Evolutionary conservation across 1,140 invertebrate genomes (phyloP).

Genomic region (Sitobion miscanthi): DNA sequence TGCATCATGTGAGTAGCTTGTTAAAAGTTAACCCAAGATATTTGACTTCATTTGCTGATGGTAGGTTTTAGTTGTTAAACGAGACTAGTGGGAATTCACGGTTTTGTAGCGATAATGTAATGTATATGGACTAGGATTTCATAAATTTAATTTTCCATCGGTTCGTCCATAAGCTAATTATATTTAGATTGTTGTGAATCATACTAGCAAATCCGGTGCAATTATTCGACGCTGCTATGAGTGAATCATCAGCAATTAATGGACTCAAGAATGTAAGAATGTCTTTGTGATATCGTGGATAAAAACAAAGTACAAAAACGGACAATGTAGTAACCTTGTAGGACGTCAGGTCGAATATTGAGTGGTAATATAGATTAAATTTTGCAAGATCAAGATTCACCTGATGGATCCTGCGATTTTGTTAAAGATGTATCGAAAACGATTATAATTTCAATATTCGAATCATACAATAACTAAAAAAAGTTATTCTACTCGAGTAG

Average conservation of each 20-base stretch:
- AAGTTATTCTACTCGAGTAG: too few relatives aligned
- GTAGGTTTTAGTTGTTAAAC: not conserved
- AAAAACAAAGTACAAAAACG: not conserved
- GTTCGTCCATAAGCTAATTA: not conserved
- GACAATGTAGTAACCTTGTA: not conserved
- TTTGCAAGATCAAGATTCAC: not conserved
- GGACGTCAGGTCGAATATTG: not conserved
- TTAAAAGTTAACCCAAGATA: not conserved
- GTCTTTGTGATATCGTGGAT: not conserved
- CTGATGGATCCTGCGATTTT: too few relatives aligned
- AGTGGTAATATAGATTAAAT: not conserved
- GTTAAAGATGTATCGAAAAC: too few relatives aligned
- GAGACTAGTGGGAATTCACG: too few relatives aligned
- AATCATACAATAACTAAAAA: too few relatives aligned
- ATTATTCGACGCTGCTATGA: not conserved
- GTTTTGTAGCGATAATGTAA: too few relatives aligned
- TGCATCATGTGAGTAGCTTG: not conserved
- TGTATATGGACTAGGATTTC: not conserved
- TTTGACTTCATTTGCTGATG: not conserved
- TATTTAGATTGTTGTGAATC: not conserved
- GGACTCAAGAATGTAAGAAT: not conserved
- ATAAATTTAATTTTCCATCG: not conserved
- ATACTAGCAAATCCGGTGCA: not conserved
- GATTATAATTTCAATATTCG: too few relatives aligned
- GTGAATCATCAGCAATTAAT: not conserved